These are phyloP conservation scores for Diarsia brunnea DNA, from an alignment of 2,888 invertebrate species.

Conservation along the genomic window DNA sequence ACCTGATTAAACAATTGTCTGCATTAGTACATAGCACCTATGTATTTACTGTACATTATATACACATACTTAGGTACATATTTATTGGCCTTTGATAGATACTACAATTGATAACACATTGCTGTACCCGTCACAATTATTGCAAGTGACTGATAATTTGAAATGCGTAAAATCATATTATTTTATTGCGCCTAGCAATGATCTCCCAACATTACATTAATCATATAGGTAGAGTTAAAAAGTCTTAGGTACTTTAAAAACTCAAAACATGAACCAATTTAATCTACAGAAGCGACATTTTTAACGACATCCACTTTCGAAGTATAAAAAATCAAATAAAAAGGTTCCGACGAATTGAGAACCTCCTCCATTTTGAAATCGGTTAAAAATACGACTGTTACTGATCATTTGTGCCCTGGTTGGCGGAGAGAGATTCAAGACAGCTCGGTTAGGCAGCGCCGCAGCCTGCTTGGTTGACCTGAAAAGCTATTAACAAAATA, in stretches of 20 bases:
- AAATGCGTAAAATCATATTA: constrained; percentile 19
- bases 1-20: not conserved
- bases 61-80: constrained; percentile 12
- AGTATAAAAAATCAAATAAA: not conserved
- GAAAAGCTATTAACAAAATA: not conserved
- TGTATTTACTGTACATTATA: not conserved
- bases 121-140: constrained; percentile 19
- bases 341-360: too few species aligned
- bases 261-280: not conserved
- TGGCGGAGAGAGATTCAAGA: not conserved
- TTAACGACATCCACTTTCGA: not conserved
- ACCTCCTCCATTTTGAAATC: too few species aligned
- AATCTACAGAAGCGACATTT: not conserved
- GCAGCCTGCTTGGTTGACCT: not conserved
- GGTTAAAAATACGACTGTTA: not conserved
- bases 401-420: not conserved
- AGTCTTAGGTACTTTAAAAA: not conserved
- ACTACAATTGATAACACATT: constrained; percentile 40
- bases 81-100: constrained; percentile 43
- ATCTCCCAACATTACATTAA: constrained; percentile 10
- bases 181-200: constrained; percentile 15
- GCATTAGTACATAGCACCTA: not conserved
- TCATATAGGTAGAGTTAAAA: not conserved
- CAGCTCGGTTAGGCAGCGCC: not conserved
- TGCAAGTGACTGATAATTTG: constrained; percentile 41